Evolutionary conservation across 2,888 invertebrate species (phyloP).

Genomic region (Tinea pellionella): DNA sequence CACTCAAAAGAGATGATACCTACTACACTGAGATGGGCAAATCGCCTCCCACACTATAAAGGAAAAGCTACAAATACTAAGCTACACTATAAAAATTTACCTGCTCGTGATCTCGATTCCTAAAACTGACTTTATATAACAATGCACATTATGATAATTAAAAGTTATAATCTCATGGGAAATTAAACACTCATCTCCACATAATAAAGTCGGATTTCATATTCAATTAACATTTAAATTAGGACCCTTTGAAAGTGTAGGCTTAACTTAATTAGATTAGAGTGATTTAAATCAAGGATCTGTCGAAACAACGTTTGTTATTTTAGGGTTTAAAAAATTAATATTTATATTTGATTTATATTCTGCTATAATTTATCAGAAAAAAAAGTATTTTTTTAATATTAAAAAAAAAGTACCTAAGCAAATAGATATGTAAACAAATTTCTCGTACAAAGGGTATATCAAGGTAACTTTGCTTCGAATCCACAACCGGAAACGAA

Average conservation of each 20-base stretch:
- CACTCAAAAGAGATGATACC: too few relatives aligned
- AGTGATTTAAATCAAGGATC: not conserved
- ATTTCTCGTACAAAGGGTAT: too few relatives aligned
- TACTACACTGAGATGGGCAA: too few relatives aligned
- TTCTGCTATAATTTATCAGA: too few relatives aligned
- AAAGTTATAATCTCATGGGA: not conserved
- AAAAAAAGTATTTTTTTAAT: too few relatives aligned
- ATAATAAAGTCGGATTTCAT: not conserved
- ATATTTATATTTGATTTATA: not conserved
- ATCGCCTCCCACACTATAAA: too few relatives aligned
- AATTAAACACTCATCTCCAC: conserved; percentile 2
- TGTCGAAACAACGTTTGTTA: not conserved
- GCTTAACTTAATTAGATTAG: not conserved
- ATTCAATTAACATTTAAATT: not conserved
- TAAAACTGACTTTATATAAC: not conserved
- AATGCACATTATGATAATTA: not conserved
- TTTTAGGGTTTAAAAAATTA: not conserved
- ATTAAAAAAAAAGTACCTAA: too few relatives aligned
- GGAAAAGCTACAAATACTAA: too few relatives aligned
- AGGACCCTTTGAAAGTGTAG: not conserved
- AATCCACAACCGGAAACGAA: too few relatives aligned
- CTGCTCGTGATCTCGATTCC: not conserved
- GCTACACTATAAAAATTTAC: too few relatives aligned
- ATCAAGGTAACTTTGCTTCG: too few relatives aligned
- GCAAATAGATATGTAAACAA: too few relatives aligned